Percentiles rank a stretch among this genome's conserved stretches.
Evolutionary conservation across 2,113 vertebrate species (phyloP).

Genomic region (Megaceryle torquata): DNA sequence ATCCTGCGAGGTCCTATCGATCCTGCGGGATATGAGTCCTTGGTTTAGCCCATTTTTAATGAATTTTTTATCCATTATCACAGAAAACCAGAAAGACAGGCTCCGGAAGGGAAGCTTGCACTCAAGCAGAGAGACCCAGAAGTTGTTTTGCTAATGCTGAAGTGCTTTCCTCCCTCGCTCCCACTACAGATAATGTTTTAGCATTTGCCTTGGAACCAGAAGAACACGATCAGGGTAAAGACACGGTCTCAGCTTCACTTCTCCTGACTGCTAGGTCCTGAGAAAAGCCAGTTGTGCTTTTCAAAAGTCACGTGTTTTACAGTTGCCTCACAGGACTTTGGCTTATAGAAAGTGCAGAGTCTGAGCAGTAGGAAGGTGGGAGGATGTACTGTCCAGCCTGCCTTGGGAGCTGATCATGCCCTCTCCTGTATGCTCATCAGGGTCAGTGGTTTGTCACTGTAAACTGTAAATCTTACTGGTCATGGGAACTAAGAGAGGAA

Average conservation of each 20-base stretch:
- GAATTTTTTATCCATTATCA: neutral
- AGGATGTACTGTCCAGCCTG: neutral
- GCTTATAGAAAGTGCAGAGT: neutral
- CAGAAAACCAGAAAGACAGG: neutral
- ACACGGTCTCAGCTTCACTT: neutral
- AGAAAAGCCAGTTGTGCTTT: neutral
- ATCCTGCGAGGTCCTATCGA: neutral
- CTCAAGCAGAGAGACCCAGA: neutral
- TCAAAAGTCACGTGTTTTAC: neutral
- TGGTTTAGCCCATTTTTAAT: neutral
- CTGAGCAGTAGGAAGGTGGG: neutral
- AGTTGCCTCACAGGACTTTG: neutral
- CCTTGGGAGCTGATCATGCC: neutral
- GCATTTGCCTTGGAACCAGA: neutral
- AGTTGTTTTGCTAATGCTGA: neutral
- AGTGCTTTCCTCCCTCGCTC: neutral
- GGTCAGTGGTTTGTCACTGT: neutral
- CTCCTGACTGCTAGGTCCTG: neutral
- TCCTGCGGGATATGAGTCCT: neutral
- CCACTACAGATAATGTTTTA: neutral
- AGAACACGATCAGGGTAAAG: neutral
- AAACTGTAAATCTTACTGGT: neutral
- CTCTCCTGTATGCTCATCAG: neutral
- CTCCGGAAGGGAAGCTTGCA: neutral
- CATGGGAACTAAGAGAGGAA: neutral